These are phyloP conservation scores for Diplosoma virens DNA, from an alignment of 23 tunicate genomes.

Conservation along the genomic window DNA sequence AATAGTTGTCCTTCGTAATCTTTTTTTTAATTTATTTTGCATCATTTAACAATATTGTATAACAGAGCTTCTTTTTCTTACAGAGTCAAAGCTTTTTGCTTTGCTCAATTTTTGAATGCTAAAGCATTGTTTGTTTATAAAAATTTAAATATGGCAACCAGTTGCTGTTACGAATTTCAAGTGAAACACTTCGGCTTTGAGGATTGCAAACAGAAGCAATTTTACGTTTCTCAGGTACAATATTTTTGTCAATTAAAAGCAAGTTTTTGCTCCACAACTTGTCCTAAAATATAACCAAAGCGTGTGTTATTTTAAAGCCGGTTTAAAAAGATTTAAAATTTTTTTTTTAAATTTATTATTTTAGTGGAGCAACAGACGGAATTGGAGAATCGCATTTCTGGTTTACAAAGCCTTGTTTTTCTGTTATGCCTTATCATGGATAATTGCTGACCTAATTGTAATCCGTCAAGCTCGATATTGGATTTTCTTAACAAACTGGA, in stretches of 20 bases:
- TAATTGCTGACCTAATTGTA: slow-evolving; percentile 30
- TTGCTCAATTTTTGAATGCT: no score
- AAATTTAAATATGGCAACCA: neutral
- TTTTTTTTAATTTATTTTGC: no score
- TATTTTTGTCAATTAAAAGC: neutral
- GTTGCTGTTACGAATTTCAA: neutral
- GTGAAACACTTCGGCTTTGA: slow-evolving; percentile 10
- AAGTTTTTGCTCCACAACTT: neutral
- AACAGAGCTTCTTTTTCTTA: no score
- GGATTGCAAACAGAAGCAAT: neutral
- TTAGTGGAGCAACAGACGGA: slow-evolving; percentile 67
- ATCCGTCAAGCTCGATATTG: slow-evolving; percentile 24
- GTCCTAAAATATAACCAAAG: neutral
- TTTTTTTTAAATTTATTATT: neutral
- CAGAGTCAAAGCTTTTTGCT: no score
- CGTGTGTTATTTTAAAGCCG: no score
- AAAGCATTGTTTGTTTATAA: no score
- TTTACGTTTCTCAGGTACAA: slow-evolving; percentile 9
- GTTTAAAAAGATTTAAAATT: no score
- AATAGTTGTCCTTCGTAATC: no score
- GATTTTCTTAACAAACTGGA: slow-evolving; percentile 75
- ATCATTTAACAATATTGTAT: no score
- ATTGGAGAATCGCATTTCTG: slow-evolving; percentile 35
- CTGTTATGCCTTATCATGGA: slow-evolving; percentile 56
- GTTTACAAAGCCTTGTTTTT: slow-evolving; percentile 49